Conservation (phyloP, 2,797 vertebrate species). For the Hemitrygon akajei region DNA sequence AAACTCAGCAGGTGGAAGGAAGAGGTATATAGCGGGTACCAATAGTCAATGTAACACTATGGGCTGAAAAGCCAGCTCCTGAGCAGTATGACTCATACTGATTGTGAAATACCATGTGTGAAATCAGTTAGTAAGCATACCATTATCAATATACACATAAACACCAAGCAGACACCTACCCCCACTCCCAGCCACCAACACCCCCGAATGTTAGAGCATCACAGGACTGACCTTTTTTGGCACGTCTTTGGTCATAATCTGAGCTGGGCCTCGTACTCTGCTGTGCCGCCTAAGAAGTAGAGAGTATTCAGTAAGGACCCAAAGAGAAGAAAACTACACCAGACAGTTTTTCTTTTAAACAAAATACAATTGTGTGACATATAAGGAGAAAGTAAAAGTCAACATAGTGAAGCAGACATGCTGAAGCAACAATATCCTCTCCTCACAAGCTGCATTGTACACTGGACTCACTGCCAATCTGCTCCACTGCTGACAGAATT, state of each 20-base stretch:
- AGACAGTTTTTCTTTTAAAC: constrained; percentile 38
- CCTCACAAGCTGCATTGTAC: not conserved
- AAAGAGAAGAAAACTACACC: not conserved
- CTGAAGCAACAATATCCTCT: not conserved
- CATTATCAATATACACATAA: not conserved
- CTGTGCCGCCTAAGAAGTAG: constrained; percentile 78
- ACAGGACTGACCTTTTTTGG: constrained; percentile 79
- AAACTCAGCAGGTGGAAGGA: not conserved
- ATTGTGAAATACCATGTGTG: not conserved
- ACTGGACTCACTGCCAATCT: not conserved
- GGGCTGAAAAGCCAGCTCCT: too few relatives aligned
- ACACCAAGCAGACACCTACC: not conserved
- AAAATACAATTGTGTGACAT: not conserved
- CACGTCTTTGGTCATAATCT: constrained; percentile 60
- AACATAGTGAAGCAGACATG: not conserved
- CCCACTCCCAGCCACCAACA: not conserved
- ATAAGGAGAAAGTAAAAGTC: not conserved
- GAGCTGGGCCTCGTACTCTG: constrained; percentile 68
- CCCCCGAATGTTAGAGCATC: rapidly evolving
- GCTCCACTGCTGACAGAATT: not conserved
- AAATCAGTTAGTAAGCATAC: not conserved
- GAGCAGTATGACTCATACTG: too few relatives aligned
- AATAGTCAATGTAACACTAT: too few relatives aligned
- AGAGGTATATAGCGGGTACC: not conserved
- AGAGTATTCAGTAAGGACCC: constrained; percentile 47